Percentiles rank a stretch among this genome's conserved stretches.
phyloP scores from a whole-genome alignment of 2,888 invertebrate species.

The Sinopyrophorus schimmeli region DNA sequence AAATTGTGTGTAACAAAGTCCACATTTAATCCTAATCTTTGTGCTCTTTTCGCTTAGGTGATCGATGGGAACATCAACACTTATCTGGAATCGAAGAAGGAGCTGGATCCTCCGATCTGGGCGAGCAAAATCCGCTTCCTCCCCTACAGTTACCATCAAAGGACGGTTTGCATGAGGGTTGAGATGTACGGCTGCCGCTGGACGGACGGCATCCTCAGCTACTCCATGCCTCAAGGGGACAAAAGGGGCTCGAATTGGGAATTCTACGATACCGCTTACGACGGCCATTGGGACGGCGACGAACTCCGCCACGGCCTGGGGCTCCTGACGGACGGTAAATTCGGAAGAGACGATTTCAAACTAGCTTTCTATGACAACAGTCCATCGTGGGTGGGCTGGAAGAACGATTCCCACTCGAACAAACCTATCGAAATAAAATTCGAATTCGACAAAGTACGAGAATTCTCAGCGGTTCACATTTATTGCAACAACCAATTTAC shows the following conservation, averaged over 20 bases:
- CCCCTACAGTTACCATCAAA: conserved; percentile 80
- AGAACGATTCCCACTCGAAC: conserved; percentile 70
- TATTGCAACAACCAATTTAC: conserved; percentile 85
- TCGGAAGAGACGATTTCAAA: conserved; percentile 76
- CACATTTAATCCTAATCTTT: too few relatives aligned
- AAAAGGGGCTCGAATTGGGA: conserved; percentile 78
- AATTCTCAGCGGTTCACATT: conserved; percentile 81
- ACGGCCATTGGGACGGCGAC: conserved; percentile 75
- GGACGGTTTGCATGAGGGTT: conserved; percentile 90
- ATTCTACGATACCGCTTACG: conserved; percentile 83
- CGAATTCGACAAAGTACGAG: conserved; percentile 85
- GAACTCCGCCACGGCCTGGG: conserved; percentile 79
- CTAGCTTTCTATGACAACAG: conserved; percentile 62
- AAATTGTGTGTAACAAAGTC: too few relatives aligned
- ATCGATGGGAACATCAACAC: conserved; percentile 84
- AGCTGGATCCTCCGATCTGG: conserved; percentile 81
- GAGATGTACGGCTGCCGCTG: conserved; percentile 88
- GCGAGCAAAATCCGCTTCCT: conserved; percentile 83
- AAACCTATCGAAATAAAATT: conserved; percentile 71
- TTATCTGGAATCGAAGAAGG: conserved; percentile 76
- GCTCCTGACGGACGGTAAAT: conserved; percentile 81
- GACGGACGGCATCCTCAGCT: conserved; percentile 82
- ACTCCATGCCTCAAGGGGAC: conserved; percentile 88
- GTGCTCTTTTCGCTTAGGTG: conserved; percentile 61
- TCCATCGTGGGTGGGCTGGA: conserved; percentile 92